A percentile compares a stretch with the other conserved stretches of the same genome.
Evolutionary conservation across 2,888 invertebrate genomes (phyloP).

Genomic region (Myopa testacea): DNA sequence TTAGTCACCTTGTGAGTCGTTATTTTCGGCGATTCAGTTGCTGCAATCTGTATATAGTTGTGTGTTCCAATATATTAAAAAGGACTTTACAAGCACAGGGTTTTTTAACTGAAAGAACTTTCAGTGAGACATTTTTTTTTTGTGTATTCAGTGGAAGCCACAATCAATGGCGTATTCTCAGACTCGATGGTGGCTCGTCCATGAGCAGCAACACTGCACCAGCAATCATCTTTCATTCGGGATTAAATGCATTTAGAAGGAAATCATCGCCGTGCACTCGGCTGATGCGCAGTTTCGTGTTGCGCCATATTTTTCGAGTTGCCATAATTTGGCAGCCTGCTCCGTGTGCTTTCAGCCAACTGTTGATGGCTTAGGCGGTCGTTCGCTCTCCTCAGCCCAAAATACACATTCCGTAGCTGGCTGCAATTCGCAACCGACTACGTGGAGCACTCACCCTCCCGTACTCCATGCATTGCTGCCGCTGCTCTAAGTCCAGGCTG

Average conservation of each 20-base stretch:
- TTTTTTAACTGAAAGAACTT: too few species aligned
- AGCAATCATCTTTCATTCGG: background rate
- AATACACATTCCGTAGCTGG: background rate
- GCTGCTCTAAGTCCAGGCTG: slow-evolving; percentile 32
- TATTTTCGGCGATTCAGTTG: too few species aligned
- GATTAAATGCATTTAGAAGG: slow-evolving; percentile 22
- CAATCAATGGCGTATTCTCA: background rate
- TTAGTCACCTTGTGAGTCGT: too few species aligned
- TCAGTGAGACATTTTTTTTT: too few species aligned
- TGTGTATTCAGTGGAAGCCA: background rate
- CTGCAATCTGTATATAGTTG: too few species aligned
- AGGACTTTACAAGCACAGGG: too few species aligned
- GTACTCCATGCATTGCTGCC: slow-evolving; percentile 12
- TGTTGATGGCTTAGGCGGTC: slow-evolving; percentile 64
- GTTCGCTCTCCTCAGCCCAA: slow-evolving; percentile 45
- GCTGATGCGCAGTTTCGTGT: slow-evolving; percentile 19
- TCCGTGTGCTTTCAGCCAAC: slow-evolving; percentile 50
- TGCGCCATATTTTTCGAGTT: slow-evolving; percentile 24
- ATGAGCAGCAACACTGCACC: too few species aligned
- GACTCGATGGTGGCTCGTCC: slow-evolving; percentile 9
- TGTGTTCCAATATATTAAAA: too few species aligned
- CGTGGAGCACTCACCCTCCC: background rate
- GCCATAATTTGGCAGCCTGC: too few species aligned
- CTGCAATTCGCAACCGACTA: slow-evolving; percentile 15
- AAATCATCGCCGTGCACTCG: slow-evolving; percentile 22